phyloP scores from a whole-genome alignment of 92 coral and sea anemone genomes.

The Heteractis magnifica region DNA sequence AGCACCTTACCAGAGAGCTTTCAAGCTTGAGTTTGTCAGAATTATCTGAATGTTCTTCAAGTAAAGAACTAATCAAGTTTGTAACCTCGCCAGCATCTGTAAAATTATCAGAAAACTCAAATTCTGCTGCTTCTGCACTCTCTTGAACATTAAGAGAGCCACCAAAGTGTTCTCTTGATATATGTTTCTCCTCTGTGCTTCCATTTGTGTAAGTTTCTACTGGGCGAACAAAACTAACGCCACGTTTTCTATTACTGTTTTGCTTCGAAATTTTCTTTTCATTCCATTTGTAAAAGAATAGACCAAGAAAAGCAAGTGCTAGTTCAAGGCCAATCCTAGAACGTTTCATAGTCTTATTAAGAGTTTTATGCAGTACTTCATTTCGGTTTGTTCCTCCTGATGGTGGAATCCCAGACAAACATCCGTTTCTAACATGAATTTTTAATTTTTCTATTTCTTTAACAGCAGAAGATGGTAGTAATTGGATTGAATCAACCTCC shows the following conservation, averaged over 20 bases:
- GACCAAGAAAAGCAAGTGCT: slow-evolving; percentile 46
- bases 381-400: slow-evolving; percentile 59
- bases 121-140: slow-evolving; percentile 33
- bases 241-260: background rate
- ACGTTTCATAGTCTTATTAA: slow-evolving; percentile 45
- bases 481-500: slow-evolving; percentile 43
- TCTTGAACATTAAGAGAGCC: slow-evolving; percentile 27
- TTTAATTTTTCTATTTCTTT: slow-evolving; percentile 48
- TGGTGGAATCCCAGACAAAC: slow-evolving; percentile 63
- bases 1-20: too few relatives aligned
- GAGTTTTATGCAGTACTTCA: slow-evolving; percentile 55
- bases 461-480: slow-evolving; percentile 50
- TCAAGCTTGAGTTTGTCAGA: too few relatives aligned
- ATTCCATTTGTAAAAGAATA: slow-evolving; percentile 67
- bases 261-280: slow-evolving; percentile 41
- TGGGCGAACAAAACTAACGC: slow-evolving; percentile 25
- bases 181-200: too few relatives aligned
- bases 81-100: slow-evolving; percentile 42
- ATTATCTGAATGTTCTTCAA: slow-evolving; percentile 27
- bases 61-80: slow-evolving; percentile 30
- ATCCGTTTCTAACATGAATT: slow-evolving; percentile 47
- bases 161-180: slow-evolving; percentile 19
- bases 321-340: slow-evolving; percentile 60
- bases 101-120: slow-evolving; percentile 37
- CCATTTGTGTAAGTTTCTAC: slow-evolving; percentile 31